These are phyloP conservation scores for Apodemia duryi DNA, from an alignment of 2,888 invertebrate genomes.

Conservation along the genomic window DNA sequence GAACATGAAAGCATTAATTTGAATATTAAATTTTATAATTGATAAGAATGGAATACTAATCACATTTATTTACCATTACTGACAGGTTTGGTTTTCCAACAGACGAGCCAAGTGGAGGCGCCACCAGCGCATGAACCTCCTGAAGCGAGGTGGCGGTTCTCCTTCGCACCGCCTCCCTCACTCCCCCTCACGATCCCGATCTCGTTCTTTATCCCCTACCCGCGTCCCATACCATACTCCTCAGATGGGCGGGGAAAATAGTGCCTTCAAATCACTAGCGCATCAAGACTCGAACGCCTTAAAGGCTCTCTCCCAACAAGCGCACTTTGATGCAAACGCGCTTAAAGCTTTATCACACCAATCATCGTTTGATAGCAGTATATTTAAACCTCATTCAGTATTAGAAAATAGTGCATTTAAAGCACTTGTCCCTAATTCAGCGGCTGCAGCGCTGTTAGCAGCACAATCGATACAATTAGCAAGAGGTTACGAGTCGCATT, in stretches of 20 bases:
- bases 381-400: constrained; percentile 75
- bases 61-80: constrained; percentile 83
- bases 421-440: constrained; percentile 84
- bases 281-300: constrained; percentile 81
- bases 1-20: background rate
- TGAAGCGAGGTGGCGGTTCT: constrained; percentile 90
- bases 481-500: constrained; percentile 72
- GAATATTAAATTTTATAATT: constrained; percentile 43
- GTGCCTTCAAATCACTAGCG: constrained; percentile 89
- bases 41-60: constrained; percentile 70
- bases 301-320: constrained; percentile 78
- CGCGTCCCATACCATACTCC: constrained; percentile 80
- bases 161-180: constrained; percentile 80
- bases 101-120: constrained; percentile 99
- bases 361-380: constrained; percentile 52
- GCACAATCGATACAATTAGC: constrained; percentile 70
- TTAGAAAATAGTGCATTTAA: constrained; percentile 91
- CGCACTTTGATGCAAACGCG: constrained; percentile 76
- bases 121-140: constrained; percentile 96
- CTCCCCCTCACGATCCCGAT: constrained; percentile 83
- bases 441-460: constrained; percentile 79
- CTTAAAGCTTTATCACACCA: constrained; percentile 74
- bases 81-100: constrained; percentile 99
- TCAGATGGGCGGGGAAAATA: constrained; percentile 93
- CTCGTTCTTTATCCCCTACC: constrained; percentile 81